A percentile compares a stretch with the other conserved stretches of the same genome.
Evolutionary conservation across 2,113 vertebrate genomes (phyloP).

Genomic region (Sinocyclocheilus anshuiensis): DNA sequence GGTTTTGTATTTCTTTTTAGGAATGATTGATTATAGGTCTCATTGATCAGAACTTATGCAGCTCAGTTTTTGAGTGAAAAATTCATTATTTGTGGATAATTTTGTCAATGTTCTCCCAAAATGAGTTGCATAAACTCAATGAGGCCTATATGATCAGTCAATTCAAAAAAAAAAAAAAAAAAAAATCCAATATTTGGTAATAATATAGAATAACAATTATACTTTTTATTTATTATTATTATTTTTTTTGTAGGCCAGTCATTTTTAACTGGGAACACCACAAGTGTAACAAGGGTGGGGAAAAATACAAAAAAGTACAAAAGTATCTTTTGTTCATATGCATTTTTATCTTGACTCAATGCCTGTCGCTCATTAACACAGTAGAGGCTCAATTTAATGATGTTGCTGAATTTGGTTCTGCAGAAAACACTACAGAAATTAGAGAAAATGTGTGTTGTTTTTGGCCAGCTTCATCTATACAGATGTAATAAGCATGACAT

Average conservation of each 20-base stretch:
- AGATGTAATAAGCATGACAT: not conserved
- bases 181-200: too few species aligned
- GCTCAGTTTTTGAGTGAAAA: not conserved
- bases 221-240: too few species aligned
- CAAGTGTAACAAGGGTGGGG: too few species aligned
- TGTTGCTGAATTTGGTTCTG: not conserved
- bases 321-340: not conserved
- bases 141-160: not conserved
- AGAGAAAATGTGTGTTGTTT: not conserved
- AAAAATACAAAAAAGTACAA: too few species aligned
- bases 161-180: too few species aligned
- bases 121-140: not conserved
- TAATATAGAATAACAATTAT: too few species aligned
- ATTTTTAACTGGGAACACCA: too few species aligned
- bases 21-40: not conserved
- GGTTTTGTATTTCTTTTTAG: not conserved
- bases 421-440: not conserved
- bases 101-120: not conserved
- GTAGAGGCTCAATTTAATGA: not conserved
- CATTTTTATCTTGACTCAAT: not conserved
- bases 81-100: not conserved
- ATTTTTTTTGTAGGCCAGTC: too few species aligned
- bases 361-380: not conserved
- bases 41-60: not conserved
- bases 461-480: not conserved